phyloP scores from a whole-genome alignment of 2,797 vertebrate genomes.

The Spea hammondii region DNA sequence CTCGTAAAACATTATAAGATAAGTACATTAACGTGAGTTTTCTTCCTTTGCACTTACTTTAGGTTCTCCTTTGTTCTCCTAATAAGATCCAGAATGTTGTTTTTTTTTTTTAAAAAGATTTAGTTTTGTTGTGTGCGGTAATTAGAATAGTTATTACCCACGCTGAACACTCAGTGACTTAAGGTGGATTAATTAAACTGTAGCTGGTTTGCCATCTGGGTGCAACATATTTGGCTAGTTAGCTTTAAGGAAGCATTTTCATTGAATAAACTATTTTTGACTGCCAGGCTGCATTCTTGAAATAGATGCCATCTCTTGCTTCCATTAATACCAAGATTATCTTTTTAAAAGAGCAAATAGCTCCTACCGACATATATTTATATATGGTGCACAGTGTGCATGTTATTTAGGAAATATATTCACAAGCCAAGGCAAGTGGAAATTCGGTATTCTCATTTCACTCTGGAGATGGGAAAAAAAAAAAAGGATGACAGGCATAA shows the following conservation, averaged over 20 bases:
- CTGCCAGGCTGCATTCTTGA: constrained; percentile 62
- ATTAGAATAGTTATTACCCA: constrained; percentile 80
- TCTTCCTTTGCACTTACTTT: constrained; percentile 65
- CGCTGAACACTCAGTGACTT: constrained; percentile 78
- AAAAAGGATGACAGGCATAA: constrained; percentile 66
- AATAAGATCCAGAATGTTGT: constrained; percentile 74
- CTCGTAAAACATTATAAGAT: neutral
- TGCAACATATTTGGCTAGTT: constrained; percentile 72
- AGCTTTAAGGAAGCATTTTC: constrained; percentile 70
- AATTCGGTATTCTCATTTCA: constrained; percentile 67
- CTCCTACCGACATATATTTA: constrained; percentile 8
- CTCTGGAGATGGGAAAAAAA: constrained; percentile 57
- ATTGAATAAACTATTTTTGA: constrained; percentile 66
- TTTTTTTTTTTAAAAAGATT: constrained; percentile 59
- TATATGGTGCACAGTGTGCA: constrained; percentile 18
- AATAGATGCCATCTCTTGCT: constrained; percentile 48
- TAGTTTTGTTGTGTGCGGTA: constrained; percentile 63
- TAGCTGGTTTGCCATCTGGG: constrained; percentile 81
- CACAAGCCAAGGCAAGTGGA: constrained; percentile 15
- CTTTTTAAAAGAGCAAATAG: constrained; percentile 13
- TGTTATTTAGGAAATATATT: constrained; percentile 21
- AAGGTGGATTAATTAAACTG: constrained; percentile 83
- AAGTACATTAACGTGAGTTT: constrained; percentile 59
- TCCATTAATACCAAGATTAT: constrained; percentile 41
- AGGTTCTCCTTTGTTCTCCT: constrained; percentile 66